These are phyloP conservation scores for Neotoma lepida DNA, from an alignment of 2,113 vertebrate genomes.

Conservation along the genomic window DNA sequence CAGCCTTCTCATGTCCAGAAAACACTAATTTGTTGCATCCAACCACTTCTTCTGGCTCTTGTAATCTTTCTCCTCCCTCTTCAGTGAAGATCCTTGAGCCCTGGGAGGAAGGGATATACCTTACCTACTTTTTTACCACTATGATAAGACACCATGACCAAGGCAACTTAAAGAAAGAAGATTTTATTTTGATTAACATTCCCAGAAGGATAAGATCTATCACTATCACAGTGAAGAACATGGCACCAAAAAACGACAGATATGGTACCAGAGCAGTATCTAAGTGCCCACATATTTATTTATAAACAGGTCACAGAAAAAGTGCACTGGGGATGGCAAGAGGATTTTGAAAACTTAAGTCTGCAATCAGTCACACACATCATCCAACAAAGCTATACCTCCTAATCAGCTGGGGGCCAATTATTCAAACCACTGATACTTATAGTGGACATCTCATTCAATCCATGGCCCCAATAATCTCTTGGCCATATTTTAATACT, in stretches of 20 bases:
- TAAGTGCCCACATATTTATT: no score
- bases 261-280: no score
- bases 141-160: neutral
- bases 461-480: no score
- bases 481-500: no score
- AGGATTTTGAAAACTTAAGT: no score
- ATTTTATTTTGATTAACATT: neutral
- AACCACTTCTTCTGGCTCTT: neutral
- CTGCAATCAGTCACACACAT: no score
- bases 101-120: neutral
- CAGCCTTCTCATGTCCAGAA: neutral
- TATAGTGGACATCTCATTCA: no score
- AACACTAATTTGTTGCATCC: neutral
- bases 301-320: no score
- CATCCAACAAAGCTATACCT: no score
- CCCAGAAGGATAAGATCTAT: neutral
- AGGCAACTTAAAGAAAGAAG: neutral
- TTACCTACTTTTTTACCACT: neutral
- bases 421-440: no score
- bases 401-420: no score
- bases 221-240: neutral
- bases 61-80: neutral
- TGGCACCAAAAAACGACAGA: neutral
- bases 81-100: neutral
- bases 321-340: no score